Percentiles rank a stretch among this genome's conserved stretches.
These are phyloP conservation scores for Scaptomyza pallida DNA, from an alignment of 1,140 invertebrate genomes.

Conservation along the genomic window DNA sequence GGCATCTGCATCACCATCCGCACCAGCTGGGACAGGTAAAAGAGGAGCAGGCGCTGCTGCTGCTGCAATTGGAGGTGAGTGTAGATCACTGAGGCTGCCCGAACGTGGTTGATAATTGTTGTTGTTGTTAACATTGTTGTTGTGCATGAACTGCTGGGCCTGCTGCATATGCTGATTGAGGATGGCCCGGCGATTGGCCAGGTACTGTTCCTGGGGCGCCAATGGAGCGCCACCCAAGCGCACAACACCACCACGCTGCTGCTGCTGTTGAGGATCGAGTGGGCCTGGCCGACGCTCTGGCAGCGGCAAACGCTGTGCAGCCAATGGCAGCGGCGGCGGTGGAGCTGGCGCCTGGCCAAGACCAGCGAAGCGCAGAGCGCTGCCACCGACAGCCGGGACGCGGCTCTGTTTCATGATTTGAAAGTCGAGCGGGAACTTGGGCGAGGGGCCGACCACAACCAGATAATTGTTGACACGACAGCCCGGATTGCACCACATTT, in stretches of 20 bases:
- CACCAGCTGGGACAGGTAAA: constrained; percentile 33
- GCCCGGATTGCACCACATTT: constrained; percentile 96
- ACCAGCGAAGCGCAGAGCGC: constrained; percentile 32
- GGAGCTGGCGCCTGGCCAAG: constrained; percentile 50
- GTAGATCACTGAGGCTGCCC: constrained; percentile 69
- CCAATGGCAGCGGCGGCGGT: constrained; percentile 29
- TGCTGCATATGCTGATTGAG: constrained; percentile 74
- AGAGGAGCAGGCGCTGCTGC: constrained; percentile 21
- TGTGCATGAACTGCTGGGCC: constrained; percentile 69
- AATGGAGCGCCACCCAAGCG: constrained; percentile 42
- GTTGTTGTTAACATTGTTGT: constrained; percentile 72
- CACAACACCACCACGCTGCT: constrained; percentile 23
- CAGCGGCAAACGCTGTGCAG: background rate
- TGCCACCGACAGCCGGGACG: constrained; percentile 62
- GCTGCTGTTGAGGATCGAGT: constrained; percentile 25
- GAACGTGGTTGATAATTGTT: constrained; percentile 73
- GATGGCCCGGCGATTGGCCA: constrained; percentile 75
- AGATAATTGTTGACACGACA: constrained; percentile 88
- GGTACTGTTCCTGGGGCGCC: constrained; percentile 67
- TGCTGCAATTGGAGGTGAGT: constrained; percentile 50
- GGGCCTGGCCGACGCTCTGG: constrained; percentile 14
- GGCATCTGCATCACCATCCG: constrained; percentile 72
- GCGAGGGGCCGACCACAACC: constrained; percentile 78
- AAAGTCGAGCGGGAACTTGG: constrained; percentile 78
- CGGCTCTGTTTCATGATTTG: constrained; percentile 81